Evolutionary conservation across 2,797 vertebrate genomes (phyloP), one percentile per base, ranked within the genome.

Genomic region (Pteropus rufus): DNA sequence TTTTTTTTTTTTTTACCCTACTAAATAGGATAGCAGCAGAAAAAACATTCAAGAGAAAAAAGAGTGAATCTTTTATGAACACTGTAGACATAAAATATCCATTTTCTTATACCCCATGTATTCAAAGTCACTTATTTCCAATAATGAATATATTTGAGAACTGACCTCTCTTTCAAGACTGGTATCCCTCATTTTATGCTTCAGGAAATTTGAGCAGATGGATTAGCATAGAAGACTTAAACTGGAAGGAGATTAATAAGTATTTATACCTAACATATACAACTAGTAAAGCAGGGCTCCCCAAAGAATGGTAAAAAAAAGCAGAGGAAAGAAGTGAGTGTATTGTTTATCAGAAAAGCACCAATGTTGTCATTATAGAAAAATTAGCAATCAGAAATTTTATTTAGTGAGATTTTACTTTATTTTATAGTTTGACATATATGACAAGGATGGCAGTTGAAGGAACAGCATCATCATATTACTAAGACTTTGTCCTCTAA

Each of bases 1-100:
- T 41, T 26, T 26, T 41, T n/a, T 44, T 24, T 18, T n/a, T 81
- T 62, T 31, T 12, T 7, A 36, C 52, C 10, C 10, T 36, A 39
- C 46, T 86, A 95, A 94, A 29, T 67, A 92, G 65, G 84, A 93
- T 60, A 96, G 39, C 34, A 89, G 72, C n/a, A 67, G 75, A 85
- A 89, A 75, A 5, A 52, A 77, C 29, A 67, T 44, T 65, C 72
- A 31, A 82, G n/a, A 79, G 26, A 26, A 23, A 58, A 46, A 46
- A 44, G 24, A 58, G 3, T 41, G 34, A 77, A 31, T 82, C 36
- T 60, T 80, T 87, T 75, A 81, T n/a, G 54, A 92, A 44, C 11
- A 54, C 21, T 69, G 36, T 56, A 62, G 76, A 81, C 64, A 81
- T 52, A 86, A 64, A 76, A 21, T 70, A 23, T 39, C 36, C 62